Evolutionary conservation across 2,888 invertebrate species (phyloP), one percentile per base, ranked within the genome.

Genomic region (Drosophila suboccidentalis): DNA sequence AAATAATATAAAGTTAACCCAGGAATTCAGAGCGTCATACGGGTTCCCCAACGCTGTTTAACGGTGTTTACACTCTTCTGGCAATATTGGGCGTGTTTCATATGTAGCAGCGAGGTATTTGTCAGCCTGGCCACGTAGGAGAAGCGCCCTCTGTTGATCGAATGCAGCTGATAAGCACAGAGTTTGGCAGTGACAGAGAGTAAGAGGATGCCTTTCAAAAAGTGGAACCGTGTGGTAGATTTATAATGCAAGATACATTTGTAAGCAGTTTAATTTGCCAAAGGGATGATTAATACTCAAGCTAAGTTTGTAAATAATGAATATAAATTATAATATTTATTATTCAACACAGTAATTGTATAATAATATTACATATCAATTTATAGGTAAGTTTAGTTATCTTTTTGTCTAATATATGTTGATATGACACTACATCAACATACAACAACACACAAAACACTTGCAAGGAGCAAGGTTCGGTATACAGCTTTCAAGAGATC

Each of bases 31-130:
- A 39, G 22, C 22, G 19, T 41, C 34, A n/a, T 46, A 26, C 38
- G 57, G 38, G 41, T 53, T 69, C n/a, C 60, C 36, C 57, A 34
- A 36, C 26, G 13, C 29, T 61, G 74, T 78, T 86, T 65, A 86
- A 76, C 78, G 75, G 89, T 75, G 78, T 78, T 86, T 76, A 83
- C 65, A 68, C 77, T 75, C 66, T 57, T 61, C 54, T 57, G 66
- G 38, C 62, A 36, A 67, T 61, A 71, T 47, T 64, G 64, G 86
- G 75, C 68, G 86, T 75, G 67, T 67, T 53, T 34, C 32, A 22
- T 29, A 29, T 29, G 9, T 47, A 54, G 53, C 43, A 36, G 32
- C 13, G 8, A 44, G 39, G 2, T 46, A 39, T 46, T 62, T 67
- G 43, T 34, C 43, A 63, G 60, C 34, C 32, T 13, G 34, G 17